Evolutionary conservation across 2,888 invertebrate species (phyloP).

Genomic region (Epistrophe grossulariae): DNA sequence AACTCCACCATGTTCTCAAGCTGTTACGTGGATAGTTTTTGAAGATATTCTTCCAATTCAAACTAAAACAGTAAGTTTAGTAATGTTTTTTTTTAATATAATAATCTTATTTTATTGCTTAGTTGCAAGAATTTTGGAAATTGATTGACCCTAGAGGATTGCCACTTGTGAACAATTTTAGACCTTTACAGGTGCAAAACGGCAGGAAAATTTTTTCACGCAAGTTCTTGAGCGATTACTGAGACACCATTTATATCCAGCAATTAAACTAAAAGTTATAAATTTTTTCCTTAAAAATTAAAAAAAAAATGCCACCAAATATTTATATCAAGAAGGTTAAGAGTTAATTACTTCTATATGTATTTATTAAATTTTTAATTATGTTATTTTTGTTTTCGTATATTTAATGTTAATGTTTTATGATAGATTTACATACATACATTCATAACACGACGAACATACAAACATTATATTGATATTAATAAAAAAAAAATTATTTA

Average conservation of each 20-base stretch:
- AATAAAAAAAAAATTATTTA: no score
- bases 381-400: no score
- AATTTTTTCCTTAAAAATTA: background rate
- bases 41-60: constrained; percentile 71
- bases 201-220: constrained; percentile 65
- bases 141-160: constrained; percentile 64
- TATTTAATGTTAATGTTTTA: no score
- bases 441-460: no score
- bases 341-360: no score
- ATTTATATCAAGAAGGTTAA: background rate
- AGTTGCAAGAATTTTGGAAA: constrained; percentile 75
- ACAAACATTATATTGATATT: no score
- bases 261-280: background rate
- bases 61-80: constrained; percentile 42
- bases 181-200: constrained; percentile 75
- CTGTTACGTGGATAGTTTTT: constrained; percentile 89
- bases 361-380: no score
- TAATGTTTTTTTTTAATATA: background rate
- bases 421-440: no score
- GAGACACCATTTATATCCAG: background rate
- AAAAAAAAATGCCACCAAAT: background rate
- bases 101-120: background rate
- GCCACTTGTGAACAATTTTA: constrained; percentile 71
- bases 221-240: background rate
- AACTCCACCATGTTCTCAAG: constrained; percentile 89